These are phyloP conservation scores for Caenorhabditis afra DNA, from an alignment of 2,888 invertebrate genomes.

Conservation along the genomic window DNA sequence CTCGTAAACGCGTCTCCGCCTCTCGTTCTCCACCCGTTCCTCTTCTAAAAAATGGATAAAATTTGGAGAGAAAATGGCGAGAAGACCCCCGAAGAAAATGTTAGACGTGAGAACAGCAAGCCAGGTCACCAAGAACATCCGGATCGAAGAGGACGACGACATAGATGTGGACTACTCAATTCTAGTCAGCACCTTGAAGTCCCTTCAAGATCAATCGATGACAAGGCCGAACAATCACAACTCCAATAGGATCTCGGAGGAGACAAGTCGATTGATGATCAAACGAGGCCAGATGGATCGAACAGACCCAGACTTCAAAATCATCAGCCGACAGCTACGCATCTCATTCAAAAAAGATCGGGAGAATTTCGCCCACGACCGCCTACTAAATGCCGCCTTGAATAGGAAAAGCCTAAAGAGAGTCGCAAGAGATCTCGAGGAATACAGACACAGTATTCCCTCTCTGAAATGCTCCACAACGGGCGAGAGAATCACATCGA, in stretches of 20 bases:
- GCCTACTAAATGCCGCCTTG: not conserved
- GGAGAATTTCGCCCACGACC: not conserved
- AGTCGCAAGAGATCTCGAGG: not conserved
- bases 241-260: constrained; percentile 1
- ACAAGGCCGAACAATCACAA: not conserved
- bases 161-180: not conserved
- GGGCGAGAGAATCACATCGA: too few species aligned
- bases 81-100: constrained; percentile 3
- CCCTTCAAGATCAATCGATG: not conserved
- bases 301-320: constrained; percentile 4
- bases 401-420: not conserved
- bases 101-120: not conserved
- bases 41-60: not conserved
- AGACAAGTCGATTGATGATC: not conserved
- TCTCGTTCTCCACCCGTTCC: constrained; percentile 5
- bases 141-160: too few species aligned
- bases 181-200: not conserved
- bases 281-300: not conserved
- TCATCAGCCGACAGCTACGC: not conserved
- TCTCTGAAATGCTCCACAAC: too few species aligned
- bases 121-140: too few species aligned
- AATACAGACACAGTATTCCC: not conserved
- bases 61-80: not conserved
- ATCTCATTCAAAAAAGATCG: constrained; percentile 4
- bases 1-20: constrained; percentile 18